phyloP scores from a whole-genome alignment of 2,888 invertebrate genomes.

The Helobdella robusta region DNA sequence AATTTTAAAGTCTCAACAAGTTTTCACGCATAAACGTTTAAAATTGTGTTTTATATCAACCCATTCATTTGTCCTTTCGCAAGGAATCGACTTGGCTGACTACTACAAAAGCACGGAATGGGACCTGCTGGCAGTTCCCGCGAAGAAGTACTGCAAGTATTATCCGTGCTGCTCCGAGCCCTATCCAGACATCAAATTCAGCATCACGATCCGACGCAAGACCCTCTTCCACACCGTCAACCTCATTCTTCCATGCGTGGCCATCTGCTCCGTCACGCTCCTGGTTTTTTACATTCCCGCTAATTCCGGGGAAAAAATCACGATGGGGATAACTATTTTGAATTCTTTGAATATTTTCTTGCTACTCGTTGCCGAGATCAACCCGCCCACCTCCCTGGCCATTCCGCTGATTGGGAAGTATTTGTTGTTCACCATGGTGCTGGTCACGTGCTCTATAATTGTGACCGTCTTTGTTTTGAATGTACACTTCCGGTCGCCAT shows the following conservation, averaged over 20 bases:
- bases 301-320: conserved; percentile 95
- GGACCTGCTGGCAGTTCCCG: conserved; percentile 58
- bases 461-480: conserved; percentile 93
- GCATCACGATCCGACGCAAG: conserved; percentile 49
- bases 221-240: conserved; percentile 92
- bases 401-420: conserved; percentile 86
- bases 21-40: no score
- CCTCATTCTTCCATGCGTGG: conserved; percentile 88
- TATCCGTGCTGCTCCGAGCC: conserved; percentile 50
- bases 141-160: conserved; percentile 54
- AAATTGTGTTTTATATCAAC: no score
- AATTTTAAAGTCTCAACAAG: no score
- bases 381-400: conserved; percentile 92
- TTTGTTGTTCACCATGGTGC: conserved; percentile 95
- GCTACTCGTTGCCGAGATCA: conserved; percentile 91
- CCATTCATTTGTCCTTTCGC: no score
- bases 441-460: conserved; percentile 90
- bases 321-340: conserved; percentile 86
- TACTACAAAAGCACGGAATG: conserved; percentile 49
- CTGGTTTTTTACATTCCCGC: conserved; percentile 94
- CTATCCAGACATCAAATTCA: conserved; percentile 51
- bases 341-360: conserved; percentile 99
- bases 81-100: conserved; percentile 48
- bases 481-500: conserved; percentile 92
- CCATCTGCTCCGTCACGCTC: conserved; percentile 88